phyloP scores from a whole-genome alignment of 2,888 invertebrate genomes.

The Macrosoma leucophasiata region DNA sequence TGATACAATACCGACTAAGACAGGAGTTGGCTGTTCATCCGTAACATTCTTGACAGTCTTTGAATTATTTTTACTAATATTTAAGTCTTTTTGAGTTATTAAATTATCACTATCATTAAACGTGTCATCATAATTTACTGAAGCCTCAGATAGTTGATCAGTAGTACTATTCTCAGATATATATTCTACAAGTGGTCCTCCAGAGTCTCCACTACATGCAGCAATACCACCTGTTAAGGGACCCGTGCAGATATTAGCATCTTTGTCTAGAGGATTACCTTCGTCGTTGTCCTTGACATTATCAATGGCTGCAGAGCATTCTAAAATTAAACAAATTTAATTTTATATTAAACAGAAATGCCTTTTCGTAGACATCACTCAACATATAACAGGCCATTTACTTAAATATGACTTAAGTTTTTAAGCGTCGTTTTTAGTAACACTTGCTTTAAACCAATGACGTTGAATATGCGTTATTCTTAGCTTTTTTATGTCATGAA shows the following conservation, averaged over 20 bases:
- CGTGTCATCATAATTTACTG: conserved; percentile 21
- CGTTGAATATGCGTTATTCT: too few species aligned
- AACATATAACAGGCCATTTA: too few species aligned
- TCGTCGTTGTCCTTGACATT: conserved; percentile 44
- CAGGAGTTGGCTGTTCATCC: conserved; percentile 31
- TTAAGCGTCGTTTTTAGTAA: too few species aligned
- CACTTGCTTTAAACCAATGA: too few species aligned
- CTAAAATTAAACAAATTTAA: conserved; percentile 39
- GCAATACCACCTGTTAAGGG: conserved; percentile 62
- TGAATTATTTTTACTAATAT: too few species aligned
- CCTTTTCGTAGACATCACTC: too few species aligned
- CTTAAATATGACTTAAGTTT: too few species aligned
- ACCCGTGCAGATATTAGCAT: conserved; percentile 72
- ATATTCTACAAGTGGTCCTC: conserved; percentile 65
- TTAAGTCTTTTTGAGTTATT: too few species aligned
- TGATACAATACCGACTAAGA: conserved; percentile 71
- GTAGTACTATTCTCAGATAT: conserved; percentile 20
- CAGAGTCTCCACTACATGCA: conserved; percentile 75
- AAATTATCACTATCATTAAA: conserved; percentile 21
- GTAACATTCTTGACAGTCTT: conserved; percentile 14
- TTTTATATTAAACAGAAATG: too few species aligned
- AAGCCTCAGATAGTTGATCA: conserved; percentile 12
- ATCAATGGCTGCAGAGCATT: conserved; percentile 57
- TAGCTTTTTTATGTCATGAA: too few species aligned
- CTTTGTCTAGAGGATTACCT: conserved; percentile 52